phyloP scores from a whole-genome alignment of 2,113 vertebrate species.

The Uria lomvia region DNA sequence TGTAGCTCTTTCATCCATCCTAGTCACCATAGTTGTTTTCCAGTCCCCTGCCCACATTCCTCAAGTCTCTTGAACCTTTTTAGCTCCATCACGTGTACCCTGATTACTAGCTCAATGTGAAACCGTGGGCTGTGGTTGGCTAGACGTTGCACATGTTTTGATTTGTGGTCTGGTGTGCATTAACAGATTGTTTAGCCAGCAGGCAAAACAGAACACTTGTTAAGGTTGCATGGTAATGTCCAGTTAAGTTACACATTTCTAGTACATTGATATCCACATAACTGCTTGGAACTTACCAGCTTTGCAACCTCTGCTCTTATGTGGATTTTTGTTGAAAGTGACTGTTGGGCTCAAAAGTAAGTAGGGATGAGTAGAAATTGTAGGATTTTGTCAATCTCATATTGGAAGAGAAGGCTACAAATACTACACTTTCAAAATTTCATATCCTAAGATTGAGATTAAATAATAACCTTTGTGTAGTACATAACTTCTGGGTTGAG shows the following conservation, averaged over 20 bases:
- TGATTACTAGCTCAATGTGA: background rate
- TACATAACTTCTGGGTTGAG: background rate
- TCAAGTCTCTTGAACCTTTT: constrained; percentile 30
- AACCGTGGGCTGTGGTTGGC: background rate
- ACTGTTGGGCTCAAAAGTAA: background rate
- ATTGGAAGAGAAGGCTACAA: background rate
- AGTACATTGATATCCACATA: background rate
- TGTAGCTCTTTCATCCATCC: background rate
- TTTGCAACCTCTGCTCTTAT: background rate
- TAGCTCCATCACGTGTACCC: background rate
- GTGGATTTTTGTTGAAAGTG: background rate
- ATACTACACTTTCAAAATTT: background rate
- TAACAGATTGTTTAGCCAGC: constrained; percentile 18
- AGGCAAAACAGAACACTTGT: background rate
- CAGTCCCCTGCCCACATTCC: background rate
- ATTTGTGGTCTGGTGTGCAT: background rate
- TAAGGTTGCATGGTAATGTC: background rate
- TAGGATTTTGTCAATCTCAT: background rate
- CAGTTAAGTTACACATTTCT: background rate
- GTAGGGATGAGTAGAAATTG: background rate
- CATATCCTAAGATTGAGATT: background rate
- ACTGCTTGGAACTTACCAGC: background rate
- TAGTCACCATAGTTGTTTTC: background rate
- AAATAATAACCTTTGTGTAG: background rate
- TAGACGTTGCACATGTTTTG: background rate